Evolutionary conservation across 2,888 invertebrate species (phyloP), one percentile per base, ranked within the genome.

Genomic region (Drosophila picticornis): DNA sequence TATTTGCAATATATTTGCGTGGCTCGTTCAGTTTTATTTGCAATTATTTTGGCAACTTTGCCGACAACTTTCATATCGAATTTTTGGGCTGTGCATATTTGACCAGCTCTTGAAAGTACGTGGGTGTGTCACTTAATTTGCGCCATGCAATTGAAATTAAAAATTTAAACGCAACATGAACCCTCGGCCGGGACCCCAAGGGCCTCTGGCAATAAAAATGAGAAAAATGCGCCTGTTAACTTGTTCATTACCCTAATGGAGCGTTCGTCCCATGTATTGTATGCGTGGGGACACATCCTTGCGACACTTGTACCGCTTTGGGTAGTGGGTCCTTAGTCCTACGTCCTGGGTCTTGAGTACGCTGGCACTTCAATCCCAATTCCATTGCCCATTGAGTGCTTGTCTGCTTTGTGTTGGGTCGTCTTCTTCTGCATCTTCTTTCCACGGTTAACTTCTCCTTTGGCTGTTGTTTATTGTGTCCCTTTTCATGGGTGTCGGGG

Each of bases 191-290:
- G 16, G 36, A 19, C 51, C 40, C 38, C 52, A 9, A 72, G 58
- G 59, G 46, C 61, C 58, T 38, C 9, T 59, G 40, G 70, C 72
- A 80, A 86, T 72, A 75, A 88, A 81, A 89, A 84, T 82, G 83
- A 90, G 80, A 86, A 84, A 91, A 88, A 86, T 83, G 72, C 81
- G 78, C 77, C 89, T 87, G 91, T 87, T 87, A 91, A 90, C 86
- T 87, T 87, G 89, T 90, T 87, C 87, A 87, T 87, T 87, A 87
- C 88, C 87, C 88, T 87, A 87, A 87, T 87, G 90, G 91, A 90
- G 89, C 75, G 78, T 76, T 90, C 82, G 60, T 4, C 25, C 76
- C 63, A 62, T 67, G 63, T 40, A 68, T 66, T 78, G 83, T 79
- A 75, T 66, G 55, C 59, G 72, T 65, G 56, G 58, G 51, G 27